phyloP scores from a whole-genome alignment of 2,113 vertebrate species.

The Ageneiosus marmoratus region DNA sequence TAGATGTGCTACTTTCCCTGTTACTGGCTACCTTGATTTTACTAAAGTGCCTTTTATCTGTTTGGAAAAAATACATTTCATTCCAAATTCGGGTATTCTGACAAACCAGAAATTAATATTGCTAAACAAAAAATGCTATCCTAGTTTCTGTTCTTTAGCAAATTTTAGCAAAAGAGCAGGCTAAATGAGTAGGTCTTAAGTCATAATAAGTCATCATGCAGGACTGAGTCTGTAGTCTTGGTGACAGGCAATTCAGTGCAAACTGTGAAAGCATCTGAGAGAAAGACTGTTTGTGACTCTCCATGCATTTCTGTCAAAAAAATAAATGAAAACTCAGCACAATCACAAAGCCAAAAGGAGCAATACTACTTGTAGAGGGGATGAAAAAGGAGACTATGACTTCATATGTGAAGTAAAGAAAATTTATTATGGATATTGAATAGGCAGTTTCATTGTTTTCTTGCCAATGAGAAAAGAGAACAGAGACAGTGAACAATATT shows the following conservation, averaged over 20 bases:
- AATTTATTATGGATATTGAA: conserved; percentile 67
- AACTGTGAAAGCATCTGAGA: conserved; percentile 80
- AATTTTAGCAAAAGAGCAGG: conserved; percentile 65
- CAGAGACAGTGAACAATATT: conserved; percentile 51
- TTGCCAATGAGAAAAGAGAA: conserved; percentile 51
- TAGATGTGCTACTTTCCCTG: conserved; percentile 78
- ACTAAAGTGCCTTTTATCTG: conserved; percentile 82
- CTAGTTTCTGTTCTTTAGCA: conserved; percentile 57
- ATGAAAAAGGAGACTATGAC: conserved; percentile 68
- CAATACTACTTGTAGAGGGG: conserved; percentile 76
- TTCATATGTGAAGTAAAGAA: conserved; percentile 77
- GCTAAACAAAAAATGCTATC: conserved; percentile 53
- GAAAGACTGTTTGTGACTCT: conserved; percentile 75
- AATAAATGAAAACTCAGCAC: conserved; percentile 73
- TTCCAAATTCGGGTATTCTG: conserved; percentile 57
- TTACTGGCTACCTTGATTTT: conserved; percentile 67
- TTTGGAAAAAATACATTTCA: conserved; percentile 64
- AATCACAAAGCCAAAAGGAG: conserved; percentile 93
- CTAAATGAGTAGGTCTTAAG: conserved; percentile 60
- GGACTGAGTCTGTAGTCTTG: conserved; percentile 70
- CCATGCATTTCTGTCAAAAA: conserved; percentile 78
- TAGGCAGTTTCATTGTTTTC: conserved; percentile 51
- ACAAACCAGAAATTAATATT: conserved; percentile 61
- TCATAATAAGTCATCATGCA: conserved; percentile 84
- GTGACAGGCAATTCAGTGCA: conserved; percentile 87